Evolutionary conservation across 2,888 invertebrate genomes (phyloP).

Genomic region (Harpalus rufipes): DNA sequence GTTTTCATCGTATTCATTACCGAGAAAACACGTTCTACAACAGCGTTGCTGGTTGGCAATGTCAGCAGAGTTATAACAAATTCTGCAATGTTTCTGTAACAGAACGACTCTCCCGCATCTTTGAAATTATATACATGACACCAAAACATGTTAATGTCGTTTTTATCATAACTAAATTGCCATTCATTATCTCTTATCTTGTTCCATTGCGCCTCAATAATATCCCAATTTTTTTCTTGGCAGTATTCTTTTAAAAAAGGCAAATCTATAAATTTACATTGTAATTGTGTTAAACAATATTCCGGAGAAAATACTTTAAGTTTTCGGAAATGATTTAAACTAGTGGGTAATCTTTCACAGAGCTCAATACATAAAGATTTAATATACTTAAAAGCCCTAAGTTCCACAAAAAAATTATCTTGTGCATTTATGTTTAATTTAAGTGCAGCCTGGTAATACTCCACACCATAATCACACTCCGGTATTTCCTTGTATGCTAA

Average conservation of each 20-base stretch:
- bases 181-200: not conserved
- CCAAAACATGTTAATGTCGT: not conserved
- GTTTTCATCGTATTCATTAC: too few relatives aligned
- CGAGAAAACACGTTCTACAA: too few relatives aligned
- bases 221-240: too few relatives aligned
- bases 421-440: not conserved
- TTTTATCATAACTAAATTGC: not conserved
- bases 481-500: too few relatives aligned
- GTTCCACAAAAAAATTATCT: not conserved
- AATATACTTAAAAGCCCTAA: not conserved
- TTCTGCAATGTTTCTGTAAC: too few relatives aligned
- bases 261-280: too few relatives aligned
- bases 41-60: too few relatives aligned
- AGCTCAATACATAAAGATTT: constrained; percentile 1
- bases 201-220: not conserved
- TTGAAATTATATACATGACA: not conserved
- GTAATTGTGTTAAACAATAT: not conserved
- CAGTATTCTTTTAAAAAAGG: too few relatives aligned
- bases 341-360: not conserved
- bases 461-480: too few relatives aligned
- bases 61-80: too few relatives aligned
- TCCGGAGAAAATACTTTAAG: not conserved
- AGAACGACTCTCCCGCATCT: too few relatives aligned
- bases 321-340: not conserved
- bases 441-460: too few relatives aligned